phyloP scores from a whole-genome alignment of 2,888 invertebrate species.

The Eupeodes luniger region DNA sequence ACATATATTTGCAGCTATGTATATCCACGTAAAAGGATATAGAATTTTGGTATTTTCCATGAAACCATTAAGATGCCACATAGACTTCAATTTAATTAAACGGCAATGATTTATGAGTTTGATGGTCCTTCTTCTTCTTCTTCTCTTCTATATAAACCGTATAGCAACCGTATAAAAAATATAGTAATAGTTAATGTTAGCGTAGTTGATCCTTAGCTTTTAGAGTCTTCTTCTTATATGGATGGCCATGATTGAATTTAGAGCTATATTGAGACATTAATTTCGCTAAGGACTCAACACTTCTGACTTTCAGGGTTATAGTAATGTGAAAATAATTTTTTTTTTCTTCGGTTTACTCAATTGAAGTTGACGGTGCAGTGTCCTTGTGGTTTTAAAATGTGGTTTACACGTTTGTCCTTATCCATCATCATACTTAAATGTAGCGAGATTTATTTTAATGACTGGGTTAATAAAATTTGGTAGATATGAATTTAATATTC shows the following conservation, averaged over 20 bases:
- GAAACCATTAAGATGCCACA: constrained; percentile 24
- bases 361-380: background rate
- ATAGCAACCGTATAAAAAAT: background rate
- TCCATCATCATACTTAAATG: too few species aligned
- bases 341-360: too few species aligned
- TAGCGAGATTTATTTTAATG: too few species aligned
- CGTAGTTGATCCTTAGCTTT: background rate
- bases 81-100: constrained; percentile 42
- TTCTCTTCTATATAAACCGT: background rate
- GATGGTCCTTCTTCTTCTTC: background rate
- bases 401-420: too few species aligned
- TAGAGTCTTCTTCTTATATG: background rate
- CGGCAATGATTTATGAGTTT: constrained; percentile 37
- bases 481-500: too few species aligned
- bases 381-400: background rate
- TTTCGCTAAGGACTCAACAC: background rate
- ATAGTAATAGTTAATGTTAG: background rate
- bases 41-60: constrained; percentile 20
- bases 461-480: too few species aligned
- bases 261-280: constrained; percentile 2
- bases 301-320: constrained; percentile 14
- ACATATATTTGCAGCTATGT: background rate
- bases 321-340: background rate
- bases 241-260: constrained; percentile 13
- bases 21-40: background rate